Base-by-base conservation (phyloP, 1,140 invertebrate genomes). In the Popillia japonica region DNA sequence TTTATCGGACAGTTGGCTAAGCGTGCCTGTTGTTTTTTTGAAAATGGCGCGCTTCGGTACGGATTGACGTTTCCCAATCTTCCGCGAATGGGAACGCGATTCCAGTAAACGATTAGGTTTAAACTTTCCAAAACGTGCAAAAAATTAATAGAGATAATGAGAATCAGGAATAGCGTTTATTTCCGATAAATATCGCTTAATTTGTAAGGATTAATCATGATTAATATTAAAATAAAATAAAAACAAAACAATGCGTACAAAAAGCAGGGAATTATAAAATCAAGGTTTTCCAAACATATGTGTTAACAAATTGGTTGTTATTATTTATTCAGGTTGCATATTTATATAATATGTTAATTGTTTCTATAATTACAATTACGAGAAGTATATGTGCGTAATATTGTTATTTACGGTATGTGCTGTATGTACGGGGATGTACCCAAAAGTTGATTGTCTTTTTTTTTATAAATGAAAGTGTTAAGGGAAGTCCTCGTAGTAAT, bases 11-110 rank as follows among this genome's bases (percentile, higher is more conserved):
- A 59, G 59, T 64, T 64, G 59, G 59, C 59, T 6, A 17, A 64
- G 2, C 17, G n/a, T 9, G 17, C 10, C 23, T 64, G 17, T 20
- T 20, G 59, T 64, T 64, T 27, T 64, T 64, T 64, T 64, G 59
- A 64, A 64, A 64, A 64, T 64, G 23, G 59, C 59, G 59, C 59
- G 59, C 59, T 64, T 64, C 44, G 44, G 2, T n/a, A 2, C 44
- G 3, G 10, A 20, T 64, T 8, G 23, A 64, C 17, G 23, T 27
- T n/a, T n/a, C n/a, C 59, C 59, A 64, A 64, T 64, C 59, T 64
- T 64, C 59, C 22, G 4, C 17, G 59, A 64, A 64, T 3, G 17
- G n/a, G 59, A 48, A 14, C 44, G 44, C 3, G n/a, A 6, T 64
- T 64, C 59, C 17, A 20, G 22, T 20, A 64, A 64, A 20, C 17